phyloP scores from a whole-genome alignment of 2,888 invertebrate genomes.

The Limenitis camilla region DNA sequence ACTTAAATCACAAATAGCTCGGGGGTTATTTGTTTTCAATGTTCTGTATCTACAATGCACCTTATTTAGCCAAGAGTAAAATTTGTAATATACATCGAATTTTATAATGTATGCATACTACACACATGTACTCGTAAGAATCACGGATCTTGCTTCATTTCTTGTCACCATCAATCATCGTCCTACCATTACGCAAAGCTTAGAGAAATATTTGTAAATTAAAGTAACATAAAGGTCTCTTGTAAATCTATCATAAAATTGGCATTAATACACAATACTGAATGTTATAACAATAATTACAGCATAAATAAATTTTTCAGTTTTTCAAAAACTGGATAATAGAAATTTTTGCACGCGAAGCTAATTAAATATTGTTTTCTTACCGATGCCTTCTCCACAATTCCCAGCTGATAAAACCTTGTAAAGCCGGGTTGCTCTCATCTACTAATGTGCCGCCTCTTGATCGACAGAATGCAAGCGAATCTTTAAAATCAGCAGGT shows the following conservation, averaged over 20 bases:
- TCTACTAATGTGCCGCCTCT: conserved; percentile 90
- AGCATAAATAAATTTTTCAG: too few relatives aligned
- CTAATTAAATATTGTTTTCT: conserved; percentile 26
- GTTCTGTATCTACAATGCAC: too few relatives aligned
- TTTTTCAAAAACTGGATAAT: neutral
- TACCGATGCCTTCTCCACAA: conserved; percentile 90
- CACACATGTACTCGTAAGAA: neutral
- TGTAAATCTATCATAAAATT: conserved; percentile 30
- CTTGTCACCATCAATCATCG: neutral
- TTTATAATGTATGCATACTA: too few relatives aligned
- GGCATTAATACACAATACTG: conserved; percentile 30
- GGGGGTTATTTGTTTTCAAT: too few relatives aligned
- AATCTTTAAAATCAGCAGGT: conserved; percentile 85
- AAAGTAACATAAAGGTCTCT: conserved; percentile 19
- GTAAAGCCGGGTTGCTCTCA: conserved; percentile 93
- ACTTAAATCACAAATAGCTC: too few relatives aligned
- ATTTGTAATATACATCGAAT: neutral
- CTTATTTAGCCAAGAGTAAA: too few relatives aligned
- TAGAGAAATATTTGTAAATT: conserved; percentile 20
- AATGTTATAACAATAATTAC: too few relatives aligned
- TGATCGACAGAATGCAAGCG: conserved; percentile 84
- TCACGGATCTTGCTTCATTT: conserved; percentile 2
- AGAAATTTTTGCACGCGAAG: neutral
- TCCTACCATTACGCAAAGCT: conserved; percentile 23
- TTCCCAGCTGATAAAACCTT: conserved; percentile 96